phyloP scores from a whole-genome alignment of 2,888 invertebrate genomes.

The Lissocephala sabroskyi region DNA sequence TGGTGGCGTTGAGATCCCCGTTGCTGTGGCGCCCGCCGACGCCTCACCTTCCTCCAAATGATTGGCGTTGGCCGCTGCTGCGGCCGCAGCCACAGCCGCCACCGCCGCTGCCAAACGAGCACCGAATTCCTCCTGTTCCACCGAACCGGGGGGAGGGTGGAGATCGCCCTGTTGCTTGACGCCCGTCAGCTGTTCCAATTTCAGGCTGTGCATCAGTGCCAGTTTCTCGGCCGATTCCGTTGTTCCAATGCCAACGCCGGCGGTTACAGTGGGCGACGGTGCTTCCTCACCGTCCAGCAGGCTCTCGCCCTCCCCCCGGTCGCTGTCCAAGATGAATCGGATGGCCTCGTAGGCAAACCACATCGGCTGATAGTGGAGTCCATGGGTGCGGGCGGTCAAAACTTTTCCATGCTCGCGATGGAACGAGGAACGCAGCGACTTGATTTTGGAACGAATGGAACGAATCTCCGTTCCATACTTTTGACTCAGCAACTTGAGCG shows the following conservation, averaged over 20 bases:
- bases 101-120: slow-evolving; percentile 52
- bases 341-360: slow-evolving; percentile 72
- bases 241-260: slow-evolving; percentile 4
- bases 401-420: slow-evolving; percentile 71
- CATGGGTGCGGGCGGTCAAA: slow-evolving; percentile 66
- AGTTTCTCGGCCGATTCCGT: slow-evolving; percentile 47
- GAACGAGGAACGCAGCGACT: slow-evolving; percentile 69
- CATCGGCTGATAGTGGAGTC: slow-evolving; percentile 70
- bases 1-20: slow-evolving; percentile 38
- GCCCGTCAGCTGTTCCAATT: slow-evolving; percentile 53
- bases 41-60: slow-evolving; percentile 31
- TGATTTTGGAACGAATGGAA: slow-evolving; percentile 69
- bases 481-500: slow-evolving; percentile 63
- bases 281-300: slow-evolving; percentile 9
- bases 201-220: slow-evolving; percentile 49
- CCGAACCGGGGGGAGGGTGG: slow-evolving; percentile 26
- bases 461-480: slow-evolving; percentile 70
- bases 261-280: background rate
- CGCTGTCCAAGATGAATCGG: slow-evolving; percentile 69
- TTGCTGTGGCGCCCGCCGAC: slow-evolving; percentile 35
- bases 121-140: slow-evolving; percentile 28
- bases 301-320: slow-evolving; percentile 38
- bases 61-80: slow-evolving; percentile 44
- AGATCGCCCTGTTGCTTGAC: slow-evolving; percentile 26
- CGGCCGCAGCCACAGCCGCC: slow-evolving; percentile 44